A percentile compares a stretch with the other conserved stretches of the same genome.
phyloP scores from a whole-genome alignment of 2,888 invertebrate species.

The Pseudococcus jackbeardsleyi region DNA sequence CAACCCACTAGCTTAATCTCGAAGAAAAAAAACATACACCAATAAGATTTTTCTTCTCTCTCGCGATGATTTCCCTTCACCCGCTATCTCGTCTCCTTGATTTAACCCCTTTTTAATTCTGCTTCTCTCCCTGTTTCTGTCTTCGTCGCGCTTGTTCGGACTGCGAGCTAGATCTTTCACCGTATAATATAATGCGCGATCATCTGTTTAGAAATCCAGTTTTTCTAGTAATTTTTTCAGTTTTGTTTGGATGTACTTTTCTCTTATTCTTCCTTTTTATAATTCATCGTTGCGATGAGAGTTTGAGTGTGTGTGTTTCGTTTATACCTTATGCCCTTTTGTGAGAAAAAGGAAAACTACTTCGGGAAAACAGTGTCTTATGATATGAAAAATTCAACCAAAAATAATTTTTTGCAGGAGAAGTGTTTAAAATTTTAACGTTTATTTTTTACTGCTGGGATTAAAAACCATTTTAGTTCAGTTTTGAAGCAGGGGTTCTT shows the following conservation, averaged over 20 bases:
- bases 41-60: conserved; percentile 53
- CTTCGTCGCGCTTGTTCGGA: not conserved
- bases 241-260: not conserved
- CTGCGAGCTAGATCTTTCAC: conserved; percentile 59
- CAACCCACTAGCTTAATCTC: conserved; percentile 63
- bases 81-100: not conserved
- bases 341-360: no score
- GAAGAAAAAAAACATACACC: not conserved
- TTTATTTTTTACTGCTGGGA: no score
- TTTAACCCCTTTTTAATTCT: conserved; percentile 41
- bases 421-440: no score
- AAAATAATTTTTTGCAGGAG: no score
- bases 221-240: conserved; percentile 60
- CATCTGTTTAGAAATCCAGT: conserved; percentile 59
- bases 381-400: no score
- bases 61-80: not conserved
- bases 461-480: no score
- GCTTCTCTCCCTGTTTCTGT: not conserved
- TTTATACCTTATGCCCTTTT: no score
- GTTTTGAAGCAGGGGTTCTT: no score
- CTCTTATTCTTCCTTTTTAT: no score
- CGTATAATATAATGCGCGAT: not conserved
- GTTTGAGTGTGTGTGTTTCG: no score
- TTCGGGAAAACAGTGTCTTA: no score
- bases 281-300: no score